These are phyloP conservation scores for Chymomyza fuscimana DNA, from an alignment of 2,888 invertebrate species.

Conservation along the genomic window DNA sequence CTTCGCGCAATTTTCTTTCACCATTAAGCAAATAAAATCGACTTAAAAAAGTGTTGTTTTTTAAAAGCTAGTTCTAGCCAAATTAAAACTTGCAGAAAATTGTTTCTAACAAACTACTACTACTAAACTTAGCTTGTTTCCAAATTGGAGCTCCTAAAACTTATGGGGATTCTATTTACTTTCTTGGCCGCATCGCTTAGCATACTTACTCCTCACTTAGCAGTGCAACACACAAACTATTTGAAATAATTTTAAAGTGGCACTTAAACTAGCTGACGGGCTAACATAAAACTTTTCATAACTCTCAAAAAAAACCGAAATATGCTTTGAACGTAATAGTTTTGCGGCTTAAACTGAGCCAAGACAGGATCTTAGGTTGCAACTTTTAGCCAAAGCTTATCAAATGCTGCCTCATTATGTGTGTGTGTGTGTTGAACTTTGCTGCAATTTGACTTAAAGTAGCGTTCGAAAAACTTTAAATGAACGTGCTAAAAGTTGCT, in stretches of 20 bases:
- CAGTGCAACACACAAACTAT: not conserved
- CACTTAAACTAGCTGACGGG: not conserved
- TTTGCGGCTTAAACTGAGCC: not conserved
- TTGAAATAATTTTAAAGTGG: not conserved
- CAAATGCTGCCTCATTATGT: constrained; percentile 33
- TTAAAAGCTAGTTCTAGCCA: too few relatives aligned
- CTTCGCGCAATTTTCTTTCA: too few relatives aligned
- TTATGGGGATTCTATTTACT: constrained; percentile 5
- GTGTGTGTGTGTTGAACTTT: constrained; percentile 36
- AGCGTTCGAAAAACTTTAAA: not conserved
- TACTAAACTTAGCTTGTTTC: not conserved
- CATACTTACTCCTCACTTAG: not conserved
- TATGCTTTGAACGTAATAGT: not conserved
- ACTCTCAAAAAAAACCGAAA: not conserved
- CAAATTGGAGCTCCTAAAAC: constrained; percentile 7
- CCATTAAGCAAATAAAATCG: too few relatives aligned
- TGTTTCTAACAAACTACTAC: too few relatives aligned
- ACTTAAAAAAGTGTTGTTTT: too few relatives aligned
- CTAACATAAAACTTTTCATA: not conserved
- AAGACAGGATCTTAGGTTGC: not conserved
- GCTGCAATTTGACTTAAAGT: constrained; percentile 38
- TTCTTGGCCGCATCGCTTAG: not conserved
- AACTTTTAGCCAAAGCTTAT: constrained; percentile 34
- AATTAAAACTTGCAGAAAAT: too few relatives aligned
- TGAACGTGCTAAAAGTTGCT: not conserved